phyloP scores from a whole-genome alignment of 2,888 invertebrate genomes.

The Periphyllus acericola region DNA sequence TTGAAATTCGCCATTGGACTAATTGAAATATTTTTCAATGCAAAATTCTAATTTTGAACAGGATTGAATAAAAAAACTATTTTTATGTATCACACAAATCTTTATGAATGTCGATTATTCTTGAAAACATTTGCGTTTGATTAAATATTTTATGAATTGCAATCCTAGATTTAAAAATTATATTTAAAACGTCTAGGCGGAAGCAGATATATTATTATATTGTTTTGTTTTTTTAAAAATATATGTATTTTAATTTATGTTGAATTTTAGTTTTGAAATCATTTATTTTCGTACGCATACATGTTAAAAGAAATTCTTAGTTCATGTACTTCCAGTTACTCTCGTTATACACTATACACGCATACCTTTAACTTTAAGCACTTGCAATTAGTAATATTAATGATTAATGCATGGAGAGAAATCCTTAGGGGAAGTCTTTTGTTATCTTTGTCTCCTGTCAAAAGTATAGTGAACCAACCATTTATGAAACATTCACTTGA shows the following conservation, averaged over 20 bases:
- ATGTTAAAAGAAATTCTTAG: neutral
- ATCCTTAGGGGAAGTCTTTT: conserved; percentile 11
- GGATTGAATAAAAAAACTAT: no score
- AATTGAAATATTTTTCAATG: no score
- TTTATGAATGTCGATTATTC: no score
- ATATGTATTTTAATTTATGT: neutral
- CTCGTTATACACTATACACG: neutral
- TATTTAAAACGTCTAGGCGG: no score
- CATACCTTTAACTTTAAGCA: conserved; percentile 4
- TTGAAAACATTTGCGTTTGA: no score
- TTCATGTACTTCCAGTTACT: neutral
- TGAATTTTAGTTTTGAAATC: neutral
- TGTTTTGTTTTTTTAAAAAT: no score
- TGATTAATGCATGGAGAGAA: conserved; percentile 27
- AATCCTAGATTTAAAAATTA: no score
- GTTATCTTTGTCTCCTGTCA: conserved; percentile 29
- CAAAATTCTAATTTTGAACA: no score
- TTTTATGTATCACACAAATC: no score
- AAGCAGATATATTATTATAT: no score
- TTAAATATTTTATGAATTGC: no score
- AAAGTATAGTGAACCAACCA: conserved; percentile 9
- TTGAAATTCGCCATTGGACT: no score
- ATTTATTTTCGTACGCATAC: neutral
- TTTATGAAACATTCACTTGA: conserved; percentile 13
- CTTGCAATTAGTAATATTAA: conserved; percentile 42